phyloP scores from a whole-genome alignment of 1,140 invertebrate genomes.

The Drosophila nannoptera region DNA sequence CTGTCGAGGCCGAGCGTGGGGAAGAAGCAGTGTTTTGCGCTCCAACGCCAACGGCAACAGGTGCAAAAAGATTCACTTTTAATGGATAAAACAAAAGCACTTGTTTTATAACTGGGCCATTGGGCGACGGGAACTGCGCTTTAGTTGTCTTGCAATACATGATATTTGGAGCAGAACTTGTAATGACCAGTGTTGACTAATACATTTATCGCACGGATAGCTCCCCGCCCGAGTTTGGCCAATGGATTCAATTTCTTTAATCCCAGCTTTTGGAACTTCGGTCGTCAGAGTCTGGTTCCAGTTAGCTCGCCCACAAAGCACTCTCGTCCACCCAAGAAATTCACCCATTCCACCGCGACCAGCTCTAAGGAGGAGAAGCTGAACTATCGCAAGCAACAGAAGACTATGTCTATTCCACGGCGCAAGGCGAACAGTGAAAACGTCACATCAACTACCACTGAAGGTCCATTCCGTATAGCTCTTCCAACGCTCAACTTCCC shows the following conservation, averaged over 20 bases:
- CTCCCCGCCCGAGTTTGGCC: slow-evolving; percentile 61
- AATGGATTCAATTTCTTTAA: slow-evolving; percentile 67
- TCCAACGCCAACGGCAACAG: slow-evolving; percentile 23
- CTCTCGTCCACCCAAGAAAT: slow-evolving; percentile 80
- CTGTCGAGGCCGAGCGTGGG: neutral
- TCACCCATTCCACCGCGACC: slow-evolving; percentile 77
- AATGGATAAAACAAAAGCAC: slow-evolving; percentile 29
- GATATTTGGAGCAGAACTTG: slow-evolving; percentile 72
- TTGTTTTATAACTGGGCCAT: slow-evolving; percentile 29
- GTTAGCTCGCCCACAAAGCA: slow-evolving; percentile 53
- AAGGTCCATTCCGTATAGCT: slow-evolving; percentile 73
- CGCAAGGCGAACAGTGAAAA: slow-evolving; percentile 19
- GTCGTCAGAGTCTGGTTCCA: slow-evolving; percentile 58
- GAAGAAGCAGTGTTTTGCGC: slow-evolving; percentile 6
- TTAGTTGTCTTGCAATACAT: slow-evolving; percentile 64
- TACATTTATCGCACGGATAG: slow-evolving; percentile 38
- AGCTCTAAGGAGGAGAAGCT: slow-evolving; percentile 79
- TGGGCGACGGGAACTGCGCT: slow-evolving; percentile 66
- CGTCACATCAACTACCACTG: slow-evolving; percentile 65
- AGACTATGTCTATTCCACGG: slow-evolving; percentile 45
- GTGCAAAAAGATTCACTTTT: slow-evolving; percentile 30
- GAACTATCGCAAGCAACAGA: slow-evolving; percentile 66
- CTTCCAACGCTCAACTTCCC: slow-evolving; percentile 75
- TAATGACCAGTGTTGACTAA: slow-evolving; percentile 61
- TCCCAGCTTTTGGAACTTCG: slow-evolving; percentile 63